Conservation (phyloP, 2,888 invertebrate species). For the Synergus laeviventris region DNA sequence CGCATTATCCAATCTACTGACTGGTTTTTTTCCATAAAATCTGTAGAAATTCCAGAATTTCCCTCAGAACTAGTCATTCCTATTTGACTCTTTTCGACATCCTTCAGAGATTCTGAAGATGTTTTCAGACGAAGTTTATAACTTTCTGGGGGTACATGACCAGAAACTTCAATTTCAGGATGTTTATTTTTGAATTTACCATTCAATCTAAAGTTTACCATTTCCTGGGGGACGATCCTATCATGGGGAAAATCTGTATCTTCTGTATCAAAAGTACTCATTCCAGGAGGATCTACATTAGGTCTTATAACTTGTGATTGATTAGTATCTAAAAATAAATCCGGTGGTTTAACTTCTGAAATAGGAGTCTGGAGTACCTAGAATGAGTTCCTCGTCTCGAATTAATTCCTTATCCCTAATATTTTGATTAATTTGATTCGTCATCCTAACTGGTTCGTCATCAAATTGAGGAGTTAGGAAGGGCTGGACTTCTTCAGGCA, state of each 20-base stretch:
- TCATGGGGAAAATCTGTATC: constrained; percentile 69
- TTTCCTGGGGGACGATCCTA: constrained; percentile 67
- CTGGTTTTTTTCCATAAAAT: not conserved
- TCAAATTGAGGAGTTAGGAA: constrained; percentile 21
- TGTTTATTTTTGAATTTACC: constrained; percentile 69
- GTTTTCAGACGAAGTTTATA: constrained; percentile 67
- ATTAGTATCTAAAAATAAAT: constrained; percentile 49
- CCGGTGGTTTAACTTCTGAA: constrained; percentile 37
- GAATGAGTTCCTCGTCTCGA: constrained; percentile 12
- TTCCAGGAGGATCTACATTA: constrained; percentile 51
- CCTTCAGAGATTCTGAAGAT: constrained; percentile 53
- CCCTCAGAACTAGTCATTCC: not conserved
- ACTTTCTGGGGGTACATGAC: constrained; percentile 67
- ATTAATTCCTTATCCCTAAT: not conserved
- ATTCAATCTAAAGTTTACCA: constrained; percentile 66
- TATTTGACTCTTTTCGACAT: not conserved
- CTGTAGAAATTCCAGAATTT: not conserved
- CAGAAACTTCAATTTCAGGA: constrained; percentile 67
- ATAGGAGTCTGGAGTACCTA: constrained; percentile 33
- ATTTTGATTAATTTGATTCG: not conserved
- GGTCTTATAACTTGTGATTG: constrained; percentile 46
- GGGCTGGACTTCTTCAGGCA: constrained; percentile 47
- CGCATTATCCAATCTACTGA: constrained; percentile 23
- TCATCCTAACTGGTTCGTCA: not conserved
- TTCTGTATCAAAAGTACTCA: constrained; percentile 61